phyloP scores from a whole-genome alignment of 2,113 vertebrate species.

The Maccullochella peelii region DNA sequence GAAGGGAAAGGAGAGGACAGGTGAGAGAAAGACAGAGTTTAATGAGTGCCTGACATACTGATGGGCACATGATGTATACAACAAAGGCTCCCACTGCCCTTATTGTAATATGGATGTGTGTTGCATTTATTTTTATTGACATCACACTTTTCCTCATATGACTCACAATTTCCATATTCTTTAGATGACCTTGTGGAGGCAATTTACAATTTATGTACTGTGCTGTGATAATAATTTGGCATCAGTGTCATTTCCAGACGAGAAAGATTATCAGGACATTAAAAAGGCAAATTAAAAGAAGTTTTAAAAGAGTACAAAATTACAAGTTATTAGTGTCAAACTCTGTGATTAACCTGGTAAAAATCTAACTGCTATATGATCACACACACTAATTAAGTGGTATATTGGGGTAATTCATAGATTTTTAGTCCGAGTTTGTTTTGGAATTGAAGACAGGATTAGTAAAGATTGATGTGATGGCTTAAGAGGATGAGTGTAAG shows the following conservation, averaged over 20 bases:
- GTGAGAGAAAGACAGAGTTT: conserved; percentile 15
- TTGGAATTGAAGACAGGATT: not conserved
- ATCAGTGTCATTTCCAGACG: not conserved
- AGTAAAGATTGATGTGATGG: conserved; percentile 54
- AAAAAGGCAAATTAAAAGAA: not conserved
- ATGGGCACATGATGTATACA: conserved; percentile 1
- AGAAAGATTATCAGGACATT: not conserved
- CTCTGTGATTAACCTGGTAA: not conserved
- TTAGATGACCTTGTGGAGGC: not conserved
- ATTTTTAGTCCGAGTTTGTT: conserved; percentile 39
- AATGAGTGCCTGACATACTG: conserved; percentile 25
- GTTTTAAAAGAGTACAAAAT: not conserved
- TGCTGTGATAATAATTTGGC: not conserved
- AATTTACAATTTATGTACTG: not conserved
- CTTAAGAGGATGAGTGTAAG: conserved; percentile 56
- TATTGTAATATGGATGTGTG: conserved; percentile 5
- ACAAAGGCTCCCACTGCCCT: not conserved
- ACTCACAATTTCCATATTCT: not conserved
- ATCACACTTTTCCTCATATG: not conserved
- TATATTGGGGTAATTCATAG: not conserved
- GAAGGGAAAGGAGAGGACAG: conserved; percentile 13
- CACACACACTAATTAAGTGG: not conserved
- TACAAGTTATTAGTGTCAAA: not conserved
- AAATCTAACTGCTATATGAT: not conserved
- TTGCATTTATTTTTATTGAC: conserved; percentile 2